Evolutionary conservation across 1,140 invertebrate genomes (phyloP).

Genomic region (Calephelis nemesis): DNA sequence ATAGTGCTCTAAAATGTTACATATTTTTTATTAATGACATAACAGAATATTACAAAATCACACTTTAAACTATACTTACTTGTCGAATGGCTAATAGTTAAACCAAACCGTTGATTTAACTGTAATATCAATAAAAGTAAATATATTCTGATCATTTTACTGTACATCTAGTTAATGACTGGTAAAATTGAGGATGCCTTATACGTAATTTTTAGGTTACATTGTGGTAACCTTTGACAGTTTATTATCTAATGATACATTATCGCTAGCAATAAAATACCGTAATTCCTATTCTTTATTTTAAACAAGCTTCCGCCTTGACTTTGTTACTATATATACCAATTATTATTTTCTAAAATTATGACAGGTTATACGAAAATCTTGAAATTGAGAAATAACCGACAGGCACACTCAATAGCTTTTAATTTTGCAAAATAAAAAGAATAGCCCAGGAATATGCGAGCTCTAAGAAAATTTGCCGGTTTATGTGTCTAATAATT

Average conservation of each 20-base stretch:
- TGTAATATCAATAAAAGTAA: neutral
- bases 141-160: neutral
- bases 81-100: neutral
- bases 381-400: no score
- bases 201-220: slow-evolving; percentile 3
- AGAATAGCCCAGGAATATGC: no score
- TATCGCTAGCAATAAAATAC: neutral
- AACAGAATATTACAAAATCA: neutral
- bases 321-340: no score
- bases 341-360: no score
- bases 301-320: no score
- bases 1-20: neutral
- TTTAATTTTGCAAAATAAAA: no score
- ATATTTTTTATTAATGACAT: neutral
- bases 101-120: neutral
- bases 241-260: neutral
- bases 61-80: neutral
- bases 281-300: neutral
- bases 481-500: no score
- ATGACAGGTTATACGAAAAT: no score
- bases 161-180: neutral
- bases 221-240: neutral
- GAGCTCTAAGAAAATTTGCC: no score
- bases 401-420: no score
- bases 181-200: neutral